Evolutionary conservation across 2,888 invertebrate genomes (phyloP).

Genomic region (Pherbina coryleti): DNA sequence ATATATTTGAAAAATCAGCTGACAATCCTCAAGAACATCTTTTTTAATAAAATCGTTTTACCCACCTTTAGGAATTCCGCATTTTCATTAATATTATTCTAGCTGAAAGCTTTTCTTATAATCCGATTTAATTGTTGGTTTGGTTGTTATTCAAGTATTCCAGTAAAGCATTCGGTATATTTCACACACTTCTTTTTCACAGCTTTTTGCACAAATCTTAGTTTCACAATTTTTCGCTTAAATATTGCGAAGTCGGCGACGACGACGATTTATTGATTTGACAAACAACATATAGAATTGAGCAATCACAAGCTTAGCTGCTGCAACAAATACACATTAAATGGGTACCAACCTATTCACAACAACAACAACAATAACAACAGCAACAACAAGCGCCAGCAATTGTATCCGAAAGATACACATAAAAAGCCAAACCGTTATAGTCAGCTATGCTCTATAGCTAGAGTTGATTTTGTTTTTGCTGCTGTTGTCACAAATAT

Average conservation of each 20-base stretch:
- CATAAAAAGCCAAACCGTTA: conserved; percentile 26
- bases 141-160: neutral
- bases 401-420: conserved; percentile 34
- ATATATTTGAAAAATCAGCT: too few species aligned
- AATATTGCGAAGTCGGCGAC: too few species aligned
- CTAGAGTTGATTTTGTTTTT: neutral
- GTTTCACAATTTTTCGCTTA: neutral
- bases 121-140: neutral
- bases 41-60: too few species aligned
- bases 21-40: too few species aligned
- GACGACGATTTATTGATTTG: conserved; percentile 53
- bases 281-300: conserved; percentile 47
- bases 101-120: neutral
- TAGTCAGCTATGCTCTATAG: neutral
- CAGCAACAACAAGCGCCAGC: neutral
- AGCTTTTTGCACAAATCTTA: neutral
- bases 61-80: too few species aligned
- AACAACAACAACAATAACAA: neutral
- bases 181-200: neutral
- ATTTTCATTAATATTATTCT: too few species aligned
- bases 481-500: conserved; percentile 17
- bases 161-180: neutral
- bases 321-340: conserved; percentile 11
- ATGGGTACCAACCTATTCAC: neutral
- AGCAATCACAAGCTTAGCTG: conserved; percentile 26